Conservation (phyloP, 1,140 invertebrate species). For the Heliconius himera region DNA sequence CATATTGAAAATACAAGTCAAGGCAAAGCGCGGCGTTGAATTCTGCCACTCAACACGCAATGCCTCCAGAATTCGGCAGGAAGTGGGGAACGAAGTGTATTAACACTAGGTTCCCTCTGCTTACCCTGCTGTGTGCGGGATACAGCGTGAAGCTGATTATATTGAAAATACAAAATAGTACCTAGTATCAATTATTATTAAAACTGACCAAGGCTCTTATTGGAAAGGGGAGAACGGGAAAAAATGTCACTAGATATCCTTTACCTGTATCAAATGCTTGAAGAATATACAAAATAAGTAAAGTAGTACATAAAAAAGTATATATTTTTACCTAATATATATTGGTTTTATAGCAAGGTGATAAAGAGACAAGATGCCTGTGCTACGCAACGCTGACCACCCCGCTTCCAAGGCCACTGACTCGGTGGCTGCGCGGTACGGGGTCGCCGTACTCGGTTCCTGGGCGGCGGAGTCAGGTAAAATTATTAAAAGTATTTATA, state of each 20-base stretch:
- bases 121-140: too few relatives aligned
- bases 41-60: too few relatives aligned
- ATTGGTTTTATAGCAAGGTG: constrained; percentile 40
- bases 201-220: too few relatives aligned
- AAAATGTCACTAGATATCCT: too few relatives aligned
- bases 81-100: too few relatives aligned
- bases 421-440: constrained; percentile 59
- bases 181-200: background rate
- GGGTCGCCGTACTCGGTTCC: constrained; percentile 66
- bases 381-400: constrained; percentile 66
- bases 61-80: too few relatives aligned
- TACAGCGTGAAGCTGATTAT: too few relatives aligned
- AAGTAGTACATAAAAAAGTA: background rate
- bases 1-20: background rate
- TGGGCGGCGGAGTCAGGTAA: constrained; percentile 73
- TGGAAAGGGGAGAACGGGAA: too few relatives aligned
- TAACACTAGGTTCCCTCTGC: too few relatives aligned
- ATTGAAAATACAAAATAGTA: background rate
- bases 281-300: background rate
- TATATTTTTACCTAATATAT: background rate
- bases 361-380: constrained; percentile 58
- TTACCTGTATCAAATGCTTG: too few relatives aligned
- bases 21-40: too few relatives aligned
- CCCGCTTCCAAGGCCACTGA: constrained; percentile 55
- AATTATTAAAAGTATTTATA: background rate